A percentile compares a stretch with the other conserved stretches of the same genome.
Evolutionary conservation across 2,888 invertebrate genomes (phyloP).

Genomic region (Ptilodon capucinus): DNA sequence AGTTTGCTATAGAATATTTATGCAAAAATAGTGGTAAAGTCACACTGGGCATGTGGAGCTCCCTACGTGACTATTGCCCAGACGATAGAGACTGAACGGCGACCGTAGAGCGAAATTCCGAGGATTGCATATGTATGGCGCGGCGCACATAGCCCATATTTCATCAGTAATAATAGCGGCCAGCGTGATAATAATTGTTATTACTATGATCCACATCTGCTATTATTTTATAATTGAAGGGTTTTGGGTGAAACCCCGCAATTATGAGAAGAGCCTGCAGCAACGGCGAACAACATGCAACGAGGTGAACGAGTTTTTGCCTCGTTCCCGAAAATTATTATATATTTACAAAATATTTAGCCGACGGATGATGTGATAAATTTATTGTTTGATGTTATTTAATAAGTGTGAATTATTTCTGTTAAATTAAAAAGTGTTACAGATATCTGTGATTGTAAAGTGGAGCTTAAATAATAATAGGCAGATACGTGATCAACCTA

Average conservation of each 20-base stretch:
- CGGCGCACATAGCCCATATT: conserved; percentile 73
- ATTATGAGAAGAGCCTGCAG: conserved; percentile 80
- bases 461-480: too few species aligned
- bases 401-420: conserved; percentile 5
- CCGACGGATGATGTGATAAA: conserved; percentile 43
- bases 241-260: conserved; percentile 81
- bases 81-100: conserved; percentile 31
- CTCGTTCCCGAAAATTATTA: conserved; percentile 68
- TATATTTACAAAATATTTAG: conserved; percentile 62
- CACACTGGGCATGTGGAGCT: too few species aligned
- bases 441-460: too few species aligned
- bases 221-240: conserved; percentile 83
- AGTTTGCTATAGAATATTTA: too few species aligned
- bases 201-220: conserved; percentile 82
- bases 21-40: too few species aligned
- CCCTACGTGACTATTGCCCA: too few species aligned
- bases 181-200: conserved; percentile 83
- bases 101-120: conserved; percentile 48
- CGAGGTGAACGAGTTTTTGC: conserved; percentile 70
- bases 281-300: conserved; percentile 71
- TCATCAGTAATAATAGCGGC: conserved; percentile 76
- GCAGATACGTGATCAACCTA: too few species aligned
- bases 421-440: not conserved
- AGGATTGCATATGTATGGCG: conserved; percentile 70
- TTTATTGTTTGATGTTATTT: conserved; percentile 29